Percentiles rank a stretch among this genome's conserved stretches.
These are phyloP conservation scores for Babylonia areolata DNA, from an alignment of 1,140 invertebrate genomes.

Conservation along the genomic window DNA sequence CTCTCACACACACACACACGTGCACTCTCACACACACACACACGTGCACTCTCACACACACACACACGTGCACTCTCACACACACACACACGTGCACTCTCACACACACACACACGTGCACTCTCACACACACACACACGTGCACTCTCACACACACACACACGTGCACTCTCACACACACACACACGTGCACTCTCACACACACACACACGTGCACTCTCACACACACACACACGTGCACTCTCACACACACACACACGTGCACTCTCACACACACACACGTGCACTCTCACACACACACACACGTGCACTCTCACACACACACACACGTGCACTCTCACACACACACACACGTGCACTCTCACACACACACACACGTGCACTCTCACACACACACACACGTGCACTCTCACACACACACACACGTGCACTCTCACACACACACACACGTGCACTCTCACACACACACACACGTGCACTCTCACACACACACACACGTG, in stretches of 20 bases:
- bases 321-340: not conserved
- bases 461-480: too few species aligned
- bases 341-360: not conserved
- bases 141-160: not conserved
- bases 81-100: not conserved
- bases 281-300: slow-evolving; percentile 5
- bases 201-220: too few species aligned
- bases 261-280: not conserved
- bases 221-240: too few species aligned
- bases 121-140: not conserved
- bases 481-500: slow-evolving; percentile 5
- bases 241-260: not conserved
- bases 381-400: not conserved
- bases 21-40: not conserved
- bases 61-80: slow-evolving; percentile 8
- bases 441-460: too few species aligned
- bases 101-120: not conserved
- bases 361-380: not conserved
- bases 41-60: not conserved
- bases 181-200: not conserved
- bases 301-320: not conserved
- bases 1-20: not conserved
- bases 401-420: not conserved
- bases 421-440: not conserved
- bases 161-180: not conserved